These are phyloP conservation scores for Sesamia inferens DNA, from an alignment of 2,888 invertebrate species.

Conservation along the genomic window DNA sequence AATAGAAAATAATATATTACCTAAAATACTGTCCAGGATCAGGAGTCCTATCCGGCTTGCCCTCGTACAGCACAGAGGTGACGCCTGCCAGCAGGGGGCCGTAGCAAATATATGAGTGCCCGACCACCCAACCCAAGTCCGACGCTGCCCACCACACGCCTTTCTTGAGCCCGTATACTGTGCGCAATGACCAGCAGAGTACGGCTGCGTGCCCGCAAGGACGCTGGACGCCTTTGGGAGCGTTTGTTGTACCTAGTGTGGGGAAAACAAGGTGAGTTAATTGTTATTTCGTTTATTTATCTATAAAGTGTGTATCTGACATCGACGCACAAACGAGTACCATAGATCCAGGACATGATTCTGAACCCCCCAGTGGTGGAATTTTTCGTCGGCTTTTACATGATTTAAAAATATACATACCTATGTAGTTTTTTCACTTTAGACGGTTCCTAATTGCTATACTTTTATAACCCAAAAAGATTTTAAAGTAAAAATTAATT, in stretches of 20 bases:
- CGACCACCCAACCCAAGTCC: conserved; percentile 97
- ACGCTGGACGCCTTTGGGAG: conserved; percentile 93
- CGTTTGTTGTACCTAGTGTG: conserved; percentile 75
- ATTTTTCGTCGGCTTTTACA: too few species aligned
- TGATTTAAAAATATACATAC: too few species aligned
- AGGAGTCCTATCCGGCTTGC: conserved; percentile 98
- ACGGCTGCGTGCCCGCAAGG: conserved; percentile 97
- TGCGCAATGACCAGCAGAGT: conserved; percentile 95
- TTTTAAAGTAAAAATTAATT: too few species aligned
- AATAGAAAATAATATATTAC: conserved; percentile 77
- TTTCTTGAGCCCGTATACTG: conserved; percentile 94
- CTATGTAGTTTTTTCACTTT: too few species aligned
- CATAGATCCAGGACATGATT: too few species aligned
- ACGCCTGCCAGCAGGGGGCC: conserved; percentile 95
- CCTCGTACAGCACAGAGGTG: conserved; percentile 96
- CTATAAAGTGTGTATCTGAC: too few species aligned
- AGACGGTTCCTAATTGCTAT: too few species aligned
- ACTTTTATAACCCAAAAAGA: too few species aligned
- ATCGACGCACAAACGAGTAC: too few species aligned
- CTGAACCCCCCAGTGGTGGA: too few species aligned
- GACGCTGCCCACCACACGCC: conserved; percentile 98
- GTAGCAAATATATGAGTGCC: conserved; percentile 98
- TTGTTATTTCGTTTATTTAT: too few species aligned
- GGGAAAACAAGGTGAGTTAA: too few species aligned
- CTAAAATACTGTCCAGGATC: conserved; percentile 97